Evolutionary conservation across 2,113 vertebrate genomes (phyloP).

Genomic region (Megaceryle maxima): DNA sequence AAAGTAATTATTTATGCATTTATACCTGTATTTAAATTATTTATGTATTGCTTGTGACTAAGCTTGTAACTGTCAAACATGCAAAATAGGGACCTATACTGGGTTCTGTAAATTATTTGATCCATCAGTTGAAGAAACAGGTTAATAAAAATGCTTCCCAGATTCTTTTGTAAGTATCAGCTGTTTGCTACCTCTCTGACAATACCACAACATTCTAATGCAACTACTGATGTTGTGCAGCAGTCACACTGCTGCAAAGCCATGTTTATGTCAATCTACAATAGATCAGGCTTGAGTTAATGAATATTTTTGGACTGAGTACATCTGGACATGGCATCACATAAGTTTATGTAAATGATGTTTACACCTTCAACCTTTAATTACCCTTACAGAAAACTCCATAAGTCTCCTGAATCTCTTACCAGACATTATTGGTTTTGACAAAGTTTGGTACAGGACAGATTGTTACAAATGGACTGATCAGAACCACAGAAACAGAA

Average conservation of each 20-base stretch:
- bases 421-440: not conserved
- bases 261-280: not conserved
- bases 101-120: not conserved
- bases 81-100: not conserved
- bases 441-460: not conserved
- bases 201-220: not conserved
- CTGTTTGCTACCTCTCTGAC: not conserved
- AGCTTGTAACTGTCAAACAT: not conserved
- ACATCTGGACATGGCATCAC: not conserved
- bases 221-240: not conserved
- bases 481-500: not conserved
- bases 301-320: not conserved
- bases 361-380: not conserved
- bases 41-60: not conserved
- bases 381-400: not conserved
- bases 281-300: not conserved
- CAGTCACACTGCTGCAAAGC: not conserved
- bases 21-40: not conserved
- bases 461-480: not conserved
- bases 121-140: not conserved
- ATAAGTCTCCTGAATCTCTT: not conserved
- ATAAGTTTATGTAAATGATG: not conserved
- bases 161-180: not conserved
- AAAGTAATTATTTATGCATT: not conserved
- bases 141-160: not conserved